Conservation (phyloP, 2,888 invertebrate species). For the Lepidochitona cinerea region DNA sequence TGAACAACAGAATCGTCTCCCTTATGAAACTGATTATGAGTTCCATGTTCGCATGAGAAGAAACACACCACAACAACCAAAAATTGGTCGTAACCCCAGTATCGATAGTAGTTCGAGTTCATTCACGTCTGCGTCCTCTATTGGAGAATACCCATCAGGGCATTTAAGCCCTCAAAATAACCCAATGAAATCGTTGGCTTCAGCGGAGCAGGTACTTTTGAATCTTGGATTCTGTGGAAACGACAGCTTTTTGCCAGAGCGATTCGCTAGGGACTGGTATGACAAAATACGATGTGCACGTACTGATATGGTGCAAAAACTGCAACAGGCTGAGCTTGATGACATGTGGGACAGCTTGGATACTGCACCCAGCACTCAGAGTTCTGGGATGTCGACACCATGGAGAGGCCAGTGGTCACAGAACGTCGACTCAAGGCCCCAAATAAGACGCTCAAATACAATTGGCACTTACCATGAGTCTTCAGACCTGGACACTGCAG, state of each 20-base stretch:
- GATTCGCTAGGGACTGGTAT: constrained; percentile 61
- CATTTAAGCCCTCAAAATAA: neutral
- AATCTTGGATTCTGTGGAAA: constrained; percentile 55
- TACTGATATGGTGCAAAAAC: constrained; percentile 11
- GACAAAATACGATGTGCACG: constrained; percentile 38
- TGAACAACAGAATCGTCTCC: neutral
- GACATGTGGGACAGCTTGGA: constrained; percentile 3
- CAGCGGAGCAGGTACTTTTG: constrained; percentile 50
- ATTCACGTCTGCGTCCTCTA: constrained; percentile 9
- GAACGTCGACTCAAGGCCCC: neutral
- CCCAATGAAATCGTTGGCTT: neutral
- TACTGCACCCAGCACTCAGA: neutral
- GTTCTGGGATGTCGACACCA: neutral
- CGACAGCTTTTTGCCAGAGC: constrained; percentile 57
- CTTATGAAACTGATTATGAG: neutral
- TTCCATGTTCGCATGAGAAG: neutral
- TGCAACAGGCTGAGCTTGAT: neutral
- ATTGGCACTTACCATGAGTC: constrained; percentile 5
- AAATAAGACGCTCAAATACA: neutral
- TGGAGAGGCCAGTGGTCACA: neutral
- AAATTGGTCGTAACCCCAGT: neutral
- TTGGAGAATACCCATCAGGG: neutral
- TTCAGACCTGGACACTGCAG: neutral
- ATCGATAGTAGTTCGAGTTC: constrained; percentile 11
- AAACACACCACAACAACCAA: neutral